These are phyloP conservation scores for Anhinga anhinga DNA, from an alignment of 2,113 vertebrate genomes.

Conservation along the genomic window DNA sequence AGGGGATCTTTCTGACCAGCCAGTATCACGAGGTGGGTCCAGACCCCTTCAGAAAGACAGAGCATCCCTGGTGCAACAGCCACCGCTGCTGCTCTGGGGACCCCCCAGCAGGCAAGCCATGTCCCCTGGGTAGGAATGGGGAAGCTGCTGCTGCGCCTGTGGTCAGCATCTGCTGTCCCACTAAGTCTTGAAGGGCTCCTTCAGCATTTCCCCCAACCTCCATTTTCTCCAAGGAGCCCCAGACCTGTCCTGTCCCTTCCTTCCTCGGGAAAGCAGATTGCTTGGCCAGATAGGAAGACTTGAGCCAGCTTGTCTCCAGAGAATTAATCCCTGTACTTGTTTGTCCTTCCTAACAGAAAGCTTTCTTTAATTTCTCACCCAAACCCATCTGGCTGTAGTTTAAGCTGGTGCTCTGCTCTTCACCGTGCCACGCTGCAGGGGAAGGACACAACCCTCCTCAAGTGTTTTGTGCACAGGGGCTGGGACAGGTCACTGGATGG, in stretches of 20 bases:
- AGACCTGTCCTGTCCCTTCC: neutral
- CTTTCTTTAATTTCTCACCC: neutral
- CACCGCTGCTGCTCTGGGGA: neutral
- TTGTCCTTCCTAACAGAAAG: neutral
- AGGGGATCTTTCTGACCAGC: accelerated
- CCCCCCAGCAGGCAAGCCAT: neutral
- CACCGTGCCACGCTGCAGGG: neutral
- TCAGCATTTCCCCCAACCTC: neutral
- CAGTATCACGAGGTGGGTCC: neutral
- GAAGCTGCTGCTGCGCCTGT: neutral
- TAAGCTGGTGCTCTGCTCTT: neutral
- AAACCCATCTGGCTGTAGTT: neutral
- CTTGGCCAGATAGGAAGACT: neutral
- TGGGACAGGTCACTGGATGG: neutral
- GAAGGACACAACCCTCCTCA: neutral
- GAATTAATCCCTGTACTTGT: neutral
- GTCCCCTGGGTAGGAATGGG: neutral
- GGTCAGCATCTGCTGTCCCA: neutral
- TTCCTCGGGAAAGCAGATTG: neutral
- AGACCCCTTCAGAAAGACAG: neutral
- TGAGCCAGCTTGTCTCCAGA: neutral
- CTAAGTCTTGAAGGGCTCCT: neutral
- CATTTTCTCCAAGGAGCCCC: neutral
- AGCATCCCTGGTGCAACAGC: neutral
- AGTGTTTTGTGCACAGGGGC: accelerated